phyloP scores from a whole-genome alignment of 35 echinoderm and acorn worm genomes.

The Nesometra sesokonis region DNA sequence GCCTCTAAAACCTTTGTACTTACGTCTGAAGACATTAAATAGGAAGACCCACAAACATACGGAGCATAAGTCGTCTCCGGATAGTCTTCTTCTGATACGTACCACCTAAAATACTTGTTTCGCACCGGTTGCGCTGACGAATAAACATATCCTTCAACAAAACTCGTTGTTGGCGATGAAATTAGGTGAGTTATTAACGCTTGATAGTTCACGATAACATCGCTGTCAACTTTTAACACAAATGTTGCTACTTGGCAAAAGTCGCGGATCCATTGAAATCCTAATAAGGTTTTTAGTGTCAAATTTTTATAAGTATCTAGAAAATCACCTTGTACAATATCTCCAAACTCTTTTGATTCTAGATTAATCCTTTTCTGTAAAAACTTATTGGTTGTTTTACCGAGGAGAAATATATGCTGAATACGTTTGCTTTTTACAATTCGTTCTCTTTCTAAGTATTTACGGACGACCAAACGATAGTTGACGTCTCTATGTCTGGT shows the following conservation, averaged over 20 bases:
- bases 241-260: neutral
- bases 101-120: constrained; percentile 35
- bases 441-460: too few species aligned
- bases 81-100: too few species aligned
- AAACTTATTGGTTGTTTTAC: neutral
- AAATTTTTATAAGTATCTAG: too few species aligned
- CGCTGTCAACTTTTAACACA: constrained; percentile 1
- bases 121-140: neutral
- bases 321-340: constrained; percentile 26
- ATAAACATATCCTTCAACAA: constrained; percentile 1
- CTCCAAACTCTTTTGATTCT: neutral
- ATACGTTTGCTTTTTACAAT: too few species aligned
- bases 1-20: too few species aligned
- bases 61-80: constrained; percentile 29
- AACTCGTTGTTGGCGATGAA: neutral
- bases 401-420: neutral
- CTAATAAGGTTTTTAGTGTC: too few species aligned
- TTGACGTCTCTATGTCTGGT: too few species aligned
- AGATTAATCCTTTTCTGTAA: neutral
- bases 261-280: neutral
- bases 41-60: constrained; percentile 17
- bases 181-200: constrained; percentile 1
- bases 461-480: too few species aligned
- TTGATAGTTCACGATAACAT: constrained; percentile 11
- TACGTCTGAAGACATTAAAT: too few species aligned